These are phyloP conservation scores for Strigamia crassipes DNA, from an alignment of 2,888 invertebrate species.

Conservation along the genomic window DNA sequence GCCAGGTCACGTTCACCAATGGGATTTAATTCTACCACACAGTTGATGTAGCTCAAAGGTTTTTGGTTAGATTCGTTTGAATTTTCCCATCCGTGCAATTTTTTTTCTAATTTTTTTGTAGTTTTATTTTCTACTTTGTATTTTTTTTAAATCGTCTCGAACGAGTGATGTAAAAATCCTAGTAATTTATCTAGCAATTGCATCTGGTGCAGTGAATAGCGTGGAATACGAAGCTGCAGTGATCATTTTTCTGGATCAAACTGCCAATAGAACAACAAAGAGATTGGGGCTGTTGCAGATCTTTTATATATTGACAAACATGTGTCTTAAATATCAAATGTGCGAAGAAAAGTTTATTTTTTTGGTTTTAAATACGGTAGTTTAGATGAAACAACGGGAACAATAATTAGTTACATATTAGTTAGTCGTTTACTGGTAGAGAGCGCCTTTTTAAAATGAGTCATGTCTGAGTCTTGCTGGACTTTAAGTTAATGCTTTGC, in stretches of 20 bases:
- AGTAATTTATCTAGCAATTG: constrained; percentile 26
- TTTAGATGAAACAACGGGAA: not conserved
- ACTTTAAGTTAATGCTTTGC: constrained; percentile 26
- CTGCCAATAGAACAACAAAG: constrained; percentile 21
- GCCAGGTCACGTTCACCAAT: constrained; percentile 14
- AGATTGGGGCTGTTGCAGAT: not conserved
- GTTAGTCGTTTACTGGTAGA: not conserved
- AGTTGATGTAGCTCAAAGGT: constrained; percentile 2
- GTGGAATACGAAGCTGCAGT: not conserved
- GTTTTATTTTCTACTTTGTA: not conserved
- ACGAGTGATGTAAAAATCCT: not conserved
- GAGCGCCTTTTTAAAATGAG: not conserved
- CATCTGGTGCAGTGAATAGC: not conserved
- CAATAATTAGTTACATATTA: not conserved
- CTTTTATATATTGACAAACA: constrained; percentile 3
- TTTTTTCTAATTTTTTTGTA: not conserved
- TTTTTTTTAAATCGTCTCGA: not conserved
- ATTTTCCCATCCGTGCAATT: not conserved
- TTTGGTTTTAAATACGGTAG: no score
- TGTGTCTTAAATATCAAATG: not conserved
- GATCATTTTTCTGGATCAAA: constrained; percentile 3
- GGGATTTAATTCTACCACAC: not conserved
- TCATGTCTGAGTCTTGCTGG: not conserved
- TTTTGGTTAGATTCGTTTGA: not conserved
- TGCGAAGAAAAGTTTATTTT: no score